phyloP scores from a whole-genome alignment of 2,797 vertebrate genomes.

The Amblyopsis hoosieri region DNA sequence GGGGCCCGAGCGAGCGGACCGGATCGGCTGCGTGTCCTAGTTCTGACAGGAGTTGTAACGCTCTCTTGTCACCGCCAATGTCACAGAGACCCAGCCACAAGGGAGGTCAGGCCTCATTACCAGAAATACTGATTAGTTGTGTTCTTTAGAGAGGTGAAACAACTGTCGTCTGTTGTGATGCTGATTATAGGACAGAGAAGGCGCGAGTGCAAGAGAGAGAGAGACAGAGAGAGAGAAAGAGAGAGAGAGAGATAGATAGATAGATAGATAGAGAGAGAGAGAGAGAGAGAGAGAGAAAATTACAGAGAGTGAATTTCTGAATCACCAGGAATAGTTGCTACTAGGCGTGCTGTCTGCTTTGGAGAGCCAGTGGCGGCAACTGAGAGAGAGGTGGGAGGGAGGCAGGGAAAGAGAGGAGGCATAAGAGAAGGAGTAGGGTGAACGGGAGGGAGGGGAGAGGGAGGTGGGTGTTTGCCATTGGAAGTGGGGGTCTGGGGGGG shows the following conservation, averaged over 20 bases:
- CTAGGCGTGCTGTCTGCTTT: slow-evolving; percentile 37
- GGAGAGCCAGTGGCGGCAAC: slow-evolving; percentile 42
- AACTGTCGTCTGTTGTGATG: slow-evolving; percentile 18
- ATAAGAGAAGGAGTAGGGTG: slow-evolving; percentile 20
- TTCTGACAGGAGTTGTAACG: slow-evolving; percentile 65
- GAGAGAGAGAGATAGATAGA: slow-evolving; percentile 13
- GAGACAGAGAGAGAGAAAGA: slow-evolving; percentile 7
- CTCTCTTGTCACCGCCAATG: slow-evolving; percentile 17
- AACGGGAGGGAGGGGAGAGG: slow-evolving; percentile 24
- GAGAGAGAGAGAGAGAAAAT: slow-evolving; percentile 13
- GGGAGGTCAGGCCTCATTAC: slow-evolving; percentile 59
- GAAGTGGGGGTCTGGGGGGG: slow-evolving; percentile 40
- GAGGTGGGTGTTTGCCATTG: slow-evolving; percentile 31
- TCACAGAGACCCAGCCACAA: slow-evolving; percentile 7
- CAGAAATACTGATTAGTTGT: slow-evolving; percentile 36
- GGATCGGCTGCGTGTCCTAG: slow-evolving; percentile 65
- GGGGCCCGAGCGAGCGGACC: slow-evolving; percentile 31
- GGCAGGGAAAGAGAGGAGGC: slow-evolving; percentile 28
- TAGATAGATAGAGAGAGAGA: slow-evolving; percentile 3
- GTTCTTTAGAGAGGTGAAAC: slow-evolving; percentile 11
- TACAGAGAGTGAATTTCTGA: slow-evolving; percentile 1
- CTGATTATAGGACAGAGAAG: slow-evolving; percentile 5
- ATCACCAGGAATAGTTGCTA: slow-evolving; percentile 36
- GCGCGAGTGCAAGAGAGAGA: neutral
- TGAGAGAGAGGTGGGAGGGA: slow-evolving; percentile 49